Evolutionary conservation across 2,797 vertebrate species (phyloP), one percentile per base, ranked within the genome.

Genomic region (Pteronotus mesoamericanus): DNA sequence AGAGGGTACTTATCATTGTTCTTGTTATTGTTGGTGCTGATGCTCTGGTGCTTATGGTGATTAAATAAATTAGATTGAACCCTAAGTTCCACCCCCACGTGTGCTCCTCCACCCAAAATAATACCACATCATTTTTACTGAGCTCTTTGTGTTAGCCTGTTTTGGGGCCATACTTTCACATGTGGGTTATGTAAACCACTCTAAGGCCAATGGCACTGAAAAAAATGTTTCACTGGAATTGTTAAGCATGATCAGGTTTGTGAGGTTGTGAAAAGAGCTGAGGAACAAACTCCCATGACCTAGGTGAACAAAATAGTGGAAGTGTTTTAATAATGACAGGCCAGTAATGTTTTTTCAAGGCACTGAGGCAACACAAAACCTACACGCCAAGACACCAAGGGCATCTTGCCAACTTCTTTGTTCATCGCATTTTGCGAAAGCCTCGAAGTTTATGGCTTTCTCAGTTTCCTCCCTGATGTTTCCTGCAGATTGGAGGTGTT

Each of bases 401-500:
- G 64, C 46, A 3, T 72, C 44, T 82, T 80, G 88, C 96, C 96
- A 97, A 0, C n/a, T 26, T 59, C 66, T 95, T 61, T 94, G 77
- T 85, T 96, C 71, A 46, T 94, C 83, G 0, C 11, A 39, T 88
- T 95, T 15, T 74, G 61, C 79, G 87, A 75, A 68, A 78, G 59
- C 68, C 93, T 77, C 68, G n/a, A 77, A 53, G 66, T 80, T 0
- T 42, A 61, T 4, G 0, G 85, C 79, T 96, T 96, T 97, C 57
- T 92, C 78, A 24, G 0, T 57, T 96, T 97, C 96, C 93, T 97
- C 86, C 94, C 95, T 94, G 92, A 61, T 96, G 97, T 95, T 98
- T 98, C 95, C 97, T 98, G 89, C 96, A 96, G 94, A 94, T 95
- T 90, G 90, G 96, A 97, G 34, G 46, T 68, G 83, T 57, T 95